Percentiles rank a stretch among this genome's conserved stretches.
phyloP scores from a whole-genome alignment of 2,888 invertebrate genomes.

The Chaetogeoica ovagalla region DNA sequence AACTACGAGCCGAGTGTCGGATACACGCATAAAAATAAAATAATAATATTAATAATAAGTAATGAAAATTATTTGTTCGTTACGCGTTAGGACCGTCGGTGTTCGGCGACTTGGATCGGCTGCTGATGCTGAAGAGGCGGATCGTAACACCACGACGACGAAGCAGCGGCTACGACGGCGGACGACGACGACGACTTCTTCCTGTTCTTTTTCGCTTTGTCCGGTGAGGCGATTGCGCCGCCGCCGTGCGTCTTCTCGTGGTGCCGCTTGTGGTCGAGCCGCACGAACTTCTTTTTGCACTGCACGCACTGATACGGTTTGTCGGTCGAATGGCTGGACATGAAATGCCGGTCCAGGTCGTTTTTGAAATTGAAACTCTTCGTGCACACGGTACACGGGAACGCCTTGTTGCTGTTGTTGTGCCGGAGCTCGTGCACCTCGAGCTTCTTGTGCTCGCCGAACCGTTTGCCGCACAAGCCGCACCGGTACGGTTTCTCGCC shows the following conservation, averaged over 20 bases:
- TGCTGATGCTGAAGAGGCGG: background rate
- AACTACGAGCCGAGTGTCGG: no score
- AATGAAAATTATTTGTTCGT: background rate
- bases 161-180: background rate
- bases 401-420: slow-evolving; percentile 75
- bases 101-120: background rate
- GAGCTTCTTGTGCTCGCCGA: slow-evolving; percentile 72
- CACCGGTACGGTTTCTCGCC: slow-evolving; percentile 87
- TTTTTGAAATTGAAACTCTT: slow-evolving; percentile 91
- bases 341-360: slow-evolving; percentile 76
- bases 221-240: background rate
- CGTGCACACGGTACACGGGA: slow-evolving; percentile 81
- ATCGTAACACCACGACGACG: no score
- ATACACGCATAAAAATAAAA: background rate
- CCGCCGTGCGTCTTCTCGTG: slow-evolving; percentile 76
- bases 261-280: slow-evolving; percentile 89
- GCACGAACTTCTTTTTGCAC: slow-evolving; percentile 85
- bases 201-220: background rate
- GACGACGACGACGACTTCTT: background rate
- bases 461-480: slow-evolving; percentile 81
- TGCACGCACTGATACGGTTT: slow-evolving; percentile 80
- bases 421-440: slow-evolving; percentile 77
- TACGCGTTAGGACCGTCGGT: slow-evolving; percentile 5
- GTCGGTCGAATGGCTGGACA: slow-evolving; percentile 83
- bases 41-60: no score